Evolutionary conservation across 2,888 invertebrate genomes (phyloP).

Genomic region (Clitarchus hookeri): DNA sequence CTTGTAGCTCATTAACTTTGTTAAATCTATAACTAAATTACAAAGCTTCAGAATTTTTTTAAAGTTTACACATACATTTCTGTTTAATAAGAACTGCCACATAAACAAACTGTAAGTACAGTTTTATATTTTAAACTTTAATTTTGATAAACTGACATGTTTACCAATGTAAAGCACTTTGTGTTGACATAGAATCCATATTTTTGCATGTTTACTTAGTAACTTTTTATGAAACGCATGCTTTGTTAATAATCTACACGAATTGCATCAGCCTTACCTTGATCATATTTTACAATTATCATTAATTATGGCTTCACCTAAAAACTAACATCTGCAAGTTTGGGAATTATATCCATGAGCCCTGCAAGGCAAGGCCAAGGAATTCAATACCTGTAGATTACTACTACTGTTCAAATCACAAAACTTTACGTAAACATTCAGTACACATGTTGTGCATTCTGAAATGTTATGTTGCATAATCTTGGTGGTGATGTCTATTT

Average conservation of each 20-base stretch:
- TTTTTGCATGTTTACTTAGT: not conserved
- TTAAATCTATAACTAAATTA: too few relatives aligned
- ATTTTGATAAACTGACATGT: too few relatives aligned
- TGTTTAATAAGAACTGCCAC: too few relatives aligned
- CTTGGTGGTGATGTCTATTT: not conserved
- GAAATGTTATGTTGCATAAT: too few relatives aligned
- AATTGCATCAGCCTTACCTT: slow-evolving; percentile 38
- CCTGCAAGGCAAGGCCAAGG: slow-evolving; percentile 36
- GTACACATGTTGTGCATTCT: too few relatives aligned
- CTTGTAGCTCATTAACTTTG: too few relatives aligned
- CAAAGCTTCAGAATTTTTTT: too few relatives aligned
- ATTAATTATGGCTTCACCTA: too few relatives aligned
- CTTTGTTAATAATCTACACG: slow-evolving; percentile 32
- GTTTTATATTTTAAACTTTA: too few relatives aligned
- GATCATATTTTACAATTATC: slow-evolving; percentile 19
- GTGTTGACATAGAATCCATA: not conserved
- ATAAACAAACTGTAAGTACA: too few relatives aligned
- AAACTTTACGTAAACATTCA: not conserved
- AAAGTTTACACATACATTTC: too few relatives aligned
- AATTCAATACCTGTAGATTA: slow-evolving; percentile 29
- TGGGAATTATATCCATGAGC: not conserved
- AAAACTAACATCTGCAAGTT: slow-evolving; percentile 6
- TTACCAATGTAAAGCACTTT: not conserved
- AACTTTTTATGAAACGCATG: too few relatives aligned
- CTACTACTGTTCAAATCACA: not conserved